Evolutionary conservation across 23 tunicate genomes (phyloP), one percentile per base, ranked within the genome.

Genomic region (Botrylloides violaceus): DNA sequence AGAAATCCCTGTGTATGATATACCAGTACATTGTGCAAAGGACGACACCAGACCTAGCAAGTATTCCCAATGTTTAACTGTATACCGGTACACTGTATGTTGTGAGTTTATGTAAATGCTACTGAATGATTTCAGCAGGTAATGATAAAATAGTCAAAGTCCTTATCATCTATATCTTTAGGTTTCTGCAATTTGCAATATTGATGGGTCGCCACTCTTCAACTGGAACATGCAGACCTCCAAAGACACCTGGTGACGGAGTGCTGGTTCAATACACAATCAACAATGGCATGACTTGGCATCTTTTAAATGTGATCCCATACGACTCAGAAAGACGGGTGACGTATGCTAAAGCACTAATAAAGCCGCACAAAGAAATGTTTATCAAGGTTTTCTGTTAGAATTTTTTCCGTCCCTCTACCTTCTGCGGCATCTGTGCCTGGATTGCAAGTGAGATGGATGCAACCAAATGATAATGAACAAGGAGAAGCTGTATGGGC

Each of bases 401-500:
- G 96, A 23, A 74, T 87, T 1, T 66, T 71, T n/a, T 79, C 83
- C 2, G 24, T 87, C 1, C 33, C 29, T 21, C 76, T 87, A 7
- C 96, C 96, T 7, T 30, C 39, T 18, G 75, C 60, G 5, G 96
- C 96, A n/a, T 62, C 1, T 9, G 49, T 15, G 12, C 61, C 74
- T 15, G 87, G 87, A 23, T 50, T 87, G 21, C 96, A 87, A 53
- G 55, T 87, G 2, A 32, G 83, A 29, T 87, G 87, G 96, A 28
- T 30, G 37, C 96, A 87, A 71, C 75, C 80, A 32, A 48, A 64
- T 9, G 56, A 76, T 20, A 18, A 65, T 27, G 18, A 4, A 25
- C 61, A 71, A 24, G 70, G 70, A 22, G 36, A 29, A 24, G 88
- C 76, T 5, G 88, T 82, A 58, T 88, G 96, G 96, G 96, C 96